Evolutionary conservation across 2,888 invertebrate species (phyloP).

Genomic region (Drosophila phalerata): DNA sequence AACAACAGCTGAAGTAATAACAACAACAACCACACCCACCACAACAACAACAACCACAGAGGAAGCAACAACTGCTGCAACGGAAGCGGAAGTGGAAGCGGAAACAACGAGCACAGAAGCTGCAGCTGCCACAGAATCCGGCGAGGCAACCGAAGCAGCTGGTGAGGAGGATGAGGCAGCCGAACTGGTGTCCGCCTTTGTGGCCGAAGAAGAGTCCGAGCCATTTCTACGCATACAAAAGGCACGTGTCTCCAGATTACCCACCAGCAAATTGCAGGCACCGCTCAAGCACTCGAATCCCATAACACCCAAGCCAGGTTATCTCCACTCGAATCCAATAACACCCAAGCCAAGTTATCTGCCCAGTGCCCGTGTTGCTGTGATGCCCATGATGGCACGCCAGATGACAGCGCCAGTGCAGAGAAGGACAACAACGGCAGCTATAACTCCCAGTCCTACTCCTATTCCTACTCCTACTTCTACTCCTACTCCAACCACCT

Average conservation of each 20-base stretch:
- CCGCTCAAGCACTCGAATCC: conserved; percentile 69
- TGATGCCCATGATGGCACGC: conserved; percentile 67
- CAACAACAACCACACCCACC: conserved; percentile 52
- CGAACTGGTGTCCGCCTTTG: conserved; percentile 78
- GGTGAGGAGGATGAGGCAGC: conserved; percentile 72
- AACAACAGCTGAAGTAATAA: conserved; percentile 42
- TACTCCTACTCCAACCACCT: conserved; percentile 3
- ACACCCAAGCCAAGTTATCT: conserved; percentile 71
- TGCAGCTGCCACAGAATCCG: conserved; percentile 52
- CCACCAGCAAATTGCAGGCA: conserved; percentile 80
- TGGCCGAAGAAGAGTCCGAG: conserved; percentile 74
- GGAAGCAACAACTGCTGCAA: conserved; percentile 46
- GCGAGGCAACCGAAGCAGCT: conserved; percentile 53
- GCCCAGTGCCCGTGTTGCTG: conserved; percentile 64
- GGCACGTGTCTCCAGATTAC: conserved; percentile 70
- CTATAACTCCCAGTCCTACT: conserved; percentile 27
- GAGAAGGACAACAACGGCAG: conserved; percentile 21
- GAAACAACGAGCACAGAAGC: conserved; percentile 51
- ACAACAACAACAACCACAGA: conserved; percentile 64
- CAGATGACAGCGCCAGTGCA: conserved; percentile 50
- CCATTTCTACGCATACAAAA: conserved; percentile 80
- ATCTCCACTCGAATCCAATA: conserved; percentile 66
- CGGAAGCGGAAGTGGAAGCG: conserved; percentile 50
- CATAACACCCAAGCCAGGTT: conserved; percentile 69
- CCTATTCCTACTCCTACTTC: conserved; percentile 19